Conservation (phyloP, 2,113 vertebrate species). For the Guaruba guarouba region DNA sequence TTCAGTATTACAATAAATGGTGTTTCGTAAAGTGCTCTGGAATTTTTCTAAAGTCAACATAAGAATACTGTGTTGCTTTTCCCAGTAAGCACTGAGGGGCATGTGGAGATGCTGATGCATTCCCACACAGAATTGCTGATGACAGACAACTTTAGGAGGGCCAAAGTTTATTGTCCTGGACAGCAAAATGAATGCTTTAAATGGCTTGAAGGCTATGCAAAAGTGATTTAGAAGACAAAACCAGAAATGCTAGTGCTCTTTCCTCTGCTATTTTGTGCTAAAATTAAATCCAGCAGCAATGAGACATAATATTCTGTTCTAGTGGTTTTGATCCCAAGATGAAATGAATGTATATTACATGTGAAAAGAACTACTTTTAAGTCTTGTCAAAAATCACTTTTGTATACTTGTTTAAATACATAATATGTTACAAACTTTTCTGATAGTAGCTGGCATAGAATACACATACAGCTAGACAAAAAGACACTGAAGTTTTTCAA, state of each 20-base stretch:
- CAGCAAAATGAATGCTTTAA: neutral
- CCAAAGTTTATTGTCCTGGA: neutral
- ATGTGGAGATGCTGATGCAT: neutral
- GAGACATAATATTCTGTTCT: neutral
- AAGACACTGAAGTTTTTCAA: neutral
- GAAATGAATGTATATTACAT: neutral
- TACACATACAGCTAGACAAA: neutral
- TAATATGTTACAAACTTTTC: neutral
- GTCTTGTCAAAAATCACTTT: neutral
- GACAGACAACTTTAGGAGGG: neutral
- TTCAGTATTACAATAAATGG: neutral
- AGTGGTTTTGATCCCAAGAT: neutral
- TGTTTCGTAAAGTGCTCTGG: neutral
- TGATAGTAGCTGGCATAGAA: neutral
- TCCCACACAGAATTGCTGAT: neutral
- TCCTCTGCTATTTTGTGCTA: neutral
- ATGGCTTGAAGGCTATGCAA: neutral
- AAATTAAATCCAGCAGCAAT: neutral
- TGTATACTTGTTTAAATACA: neutral
- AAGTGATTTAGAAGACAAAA: neutral
- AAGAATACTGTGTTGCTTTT: neutral
- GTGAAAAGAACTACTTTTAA: neutral
- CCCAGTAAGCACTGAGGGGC: neutral
- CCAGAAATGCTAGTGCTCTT: neutral
- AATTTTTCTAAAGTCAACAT: neutral